A percentile compares a stretch with the other conserved stretches of the same genome.
These are phyloP conservation scores for Podarcis siculus DNA, from an alignment of 2,797 vertebrate genomes.

Conservation along the genomic window DNA sequence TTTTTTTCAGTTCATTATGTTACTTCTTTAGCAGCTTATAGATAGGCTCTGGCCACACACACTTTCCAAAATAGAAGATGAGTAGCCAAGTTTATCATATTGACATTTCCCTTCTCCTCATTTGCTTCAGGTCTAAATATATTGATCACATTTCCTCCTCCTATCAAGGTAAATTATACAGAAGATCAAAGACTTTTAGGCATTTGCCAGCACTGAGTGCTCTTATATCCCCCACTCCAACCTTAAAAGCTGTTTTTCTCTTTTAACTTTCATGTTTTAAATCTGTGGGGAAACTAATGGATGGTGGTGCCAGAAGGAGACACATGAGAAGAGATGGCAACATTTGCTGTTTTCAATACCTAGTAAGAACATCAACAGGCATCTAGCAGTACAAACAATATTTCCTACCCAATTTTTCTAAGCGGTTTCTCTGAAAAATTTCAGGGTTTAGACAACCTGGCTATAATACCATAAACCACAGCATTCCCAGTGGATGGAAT, in stretches of 20 bases:
- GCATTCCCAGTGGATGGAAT: background rate
- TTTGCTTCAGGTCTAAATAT: background rate
- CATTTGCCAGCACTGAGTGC: background rate
- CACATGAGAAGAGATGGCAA: background rate
- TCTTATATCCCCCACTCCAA: background rate
- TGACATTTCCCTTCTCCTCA: background rate
- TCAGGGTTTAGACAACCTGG: background rate
- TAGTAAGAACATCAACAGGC: constrained; percentile 12
- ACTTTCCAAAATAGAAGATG: background rate
- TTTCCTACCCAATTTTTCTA: constrained; percentile 21
- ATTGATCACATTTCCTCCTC: background rate
- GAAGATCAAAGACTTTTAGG: background rate
- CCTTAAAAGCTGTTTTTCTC: background rate
- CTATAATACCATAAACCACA: constrained; percentile 5
- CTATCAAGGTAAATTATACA: background rate
- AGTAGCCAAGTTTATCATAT: background rate
- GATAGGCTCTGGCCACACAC: background rate
- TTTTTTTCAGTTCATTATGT: no score
- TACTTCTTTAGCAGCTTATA: background rate
- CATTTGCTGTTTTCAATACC: constrained; percentile 10
- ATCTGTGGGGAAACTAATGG: background rate
- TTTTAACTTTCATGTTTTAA: background rate
- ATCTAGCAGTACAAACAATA: constrained; percentile 19
- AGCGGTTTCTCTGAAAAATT: background rate
- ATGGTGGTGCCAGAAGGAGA: background rate